A percentile compares a stretch with the other conserved stretches of the same genome.
phyloP scores from a whole-genome alignment of 23 tunicate genomes.

The Diplosoma virens region DNA sequence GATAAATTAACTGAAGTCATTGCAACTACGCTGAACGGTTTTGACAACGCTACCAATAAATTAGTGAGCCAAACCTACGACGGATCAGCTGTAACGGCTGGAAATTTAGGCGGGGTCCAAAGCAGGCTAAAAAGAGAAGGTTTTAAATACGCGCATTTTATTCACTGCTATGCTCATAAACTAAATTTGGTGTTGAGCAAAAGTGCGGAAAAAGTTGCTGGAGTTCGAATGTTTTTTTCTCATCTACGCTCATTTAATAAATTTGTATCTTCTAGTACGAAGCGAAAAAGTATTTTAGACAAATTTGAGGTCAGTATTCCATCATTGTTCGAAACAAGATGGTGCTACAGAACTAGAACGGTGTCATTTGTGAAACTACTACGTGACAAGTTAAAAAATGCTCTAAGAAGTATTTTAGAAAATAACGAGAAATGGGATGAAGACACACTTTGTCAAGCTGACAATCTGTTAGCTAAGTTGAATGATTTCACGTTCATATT shows the following conservation, averaged over 20 bases:
- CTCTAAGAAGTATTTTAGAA: slow-evolving; percentile 4
- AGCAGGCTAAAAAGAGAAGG: background rate
- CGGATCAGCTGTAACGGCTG: background rate
- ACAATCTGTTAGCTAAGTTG: background rate
- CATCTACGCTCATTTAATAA: background rate
- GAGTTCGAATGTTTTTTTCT: no score
- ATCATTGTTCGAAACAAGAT: background rate
- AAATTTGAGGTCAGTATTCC: no score
- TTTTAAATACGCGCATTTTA: background rate
- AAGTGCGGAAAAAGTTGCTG: no score
- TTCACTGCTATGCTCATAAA: background rate
- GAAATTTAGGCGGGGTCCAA: background rate
- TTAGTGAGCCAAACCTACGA: background rate
- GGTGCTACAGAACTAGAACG: background rate
- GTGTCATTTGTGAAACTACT: background rate
- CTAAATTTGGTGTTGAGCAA: no score
- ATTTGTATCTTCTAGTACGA: background rate
- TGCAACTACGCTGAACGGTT: no score
- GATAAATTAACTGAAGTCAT: background rate
- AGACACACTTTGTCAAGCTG: background rate
- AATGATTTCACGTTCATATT: slow-evolving; percentile 11
- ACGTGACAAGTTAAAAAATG: background rate
- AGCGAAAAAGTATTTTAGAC: background rate
- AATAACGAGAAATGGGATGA: background rate
- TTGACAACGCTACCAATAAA: background rate